Conservation (phyloP, 2,113 vertebrate species). For the Hippopotamus amphibius region DNA sequence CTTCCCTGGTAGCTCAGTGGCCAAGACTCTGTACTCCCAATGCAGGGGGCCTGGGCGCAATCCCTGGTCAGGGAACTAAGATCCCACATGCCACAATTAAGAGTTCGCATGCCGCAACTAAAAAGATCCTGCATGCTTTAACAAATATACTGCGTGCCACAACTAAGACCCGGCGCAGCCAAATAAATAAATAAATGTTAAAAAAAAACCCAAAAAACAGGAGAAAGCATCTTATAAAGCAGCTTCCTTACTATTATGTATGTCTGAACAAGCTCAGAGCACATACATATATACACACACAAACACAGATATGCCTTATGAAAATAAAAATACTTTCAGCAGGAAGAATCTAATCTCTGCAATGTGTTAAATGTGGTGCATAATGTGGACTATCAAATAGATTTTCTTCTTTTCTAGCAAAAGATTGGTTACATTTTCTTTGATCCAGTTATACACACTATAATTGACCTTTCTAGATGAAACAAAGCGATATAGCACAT, state of each 20-base stretch:
- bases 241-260: conserved; percentile 39
- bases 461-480: conserved; percentile 23
- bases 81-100: no score
- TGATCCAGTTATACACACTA: not conserved
- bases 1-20: no score
- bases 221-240: conserved; percentile 52
- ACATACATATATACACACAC: not conserved
- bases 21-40: no score
- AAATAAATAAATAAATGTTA: no score
- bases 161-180: no score
- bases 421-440: not conserved
- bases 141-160: no score
- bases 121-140: no score
- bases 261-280: not conserved
- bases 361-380: conserved; percentile 5
- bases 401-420: conserved; percentile 30
- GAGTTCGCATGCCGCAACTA: no score
- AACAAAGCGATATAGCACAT: not conserved
- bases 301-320: not conserved
- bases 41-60: no score
- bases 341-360: conserved; percentile 49
- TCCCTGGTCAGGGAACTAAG: no score
- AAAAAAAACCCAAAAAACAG: not conserved
- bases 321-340: conserved; percentile 55
- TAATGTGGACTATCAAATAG: not conserved